Evolutionary conservation across 2,797 vertebrate genomes (phyloP).

Genomic region (Varecia variegata): DNA sequence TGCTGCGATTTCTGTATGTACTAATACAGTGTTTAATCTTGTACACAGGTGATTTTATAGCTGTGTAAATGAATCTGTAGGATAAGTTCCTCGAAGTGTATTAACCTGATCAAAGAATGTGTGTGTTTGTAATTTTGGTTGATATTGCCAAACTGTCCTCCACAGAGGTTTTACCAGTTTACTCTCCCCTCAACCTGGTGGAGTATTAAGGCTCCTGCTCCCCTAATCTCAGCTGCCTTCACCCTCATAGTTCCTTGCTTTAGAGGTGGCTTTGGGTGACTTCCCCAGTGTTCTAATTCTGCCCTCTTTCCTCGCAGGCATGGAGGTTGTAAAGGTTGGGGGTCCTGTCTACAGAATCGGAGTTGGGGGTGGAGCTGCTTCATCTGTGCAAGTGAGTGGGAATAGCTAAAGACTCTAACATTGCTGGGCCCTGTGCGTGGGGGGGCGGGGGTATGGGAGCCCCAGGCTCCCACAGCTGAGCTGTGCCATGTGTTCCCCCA

Average conservation of each 20-base stretch:
- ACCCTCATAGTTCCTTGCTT: not conserved
- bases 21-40: not conserved
- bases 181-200: not conserved
- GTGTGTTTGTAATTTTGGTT: not conserved
- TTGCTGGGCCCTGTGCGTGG: accelerated
- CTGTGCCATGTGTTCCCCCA: constrained; percentile 47
- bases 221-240: not conserved
- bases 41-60: not conserved
- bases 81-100: not conserved
- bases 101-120: not conserved
- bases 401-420: not conserved
- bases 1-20: not conserved
- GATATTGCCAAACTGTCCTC: not conserved
- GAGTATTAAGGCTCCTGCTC: not conserved
- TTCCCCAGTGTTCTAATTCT: not conserved
- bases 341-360: constrained; percentile 96
- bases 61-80: not conserved
- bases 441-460: accelerated
- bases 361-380: constrained; percentile 94
- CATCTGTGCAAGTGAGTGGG: constrained; percentile 89
- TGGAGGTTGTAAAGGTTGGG: constrained; percentile 95
- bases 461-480: not conserved
- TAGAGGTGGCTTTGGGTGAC: not conserved
- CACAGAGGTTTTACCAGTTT: not conserved
- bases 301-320: constrained; percentile 82